Percentiles rank a stretch among this genome's conserved stretches.
Evolutionary conservation across 2,113 vertebrate species (phyloP).

Genomic region (Acanthochromis polyacanthus): DNA sequence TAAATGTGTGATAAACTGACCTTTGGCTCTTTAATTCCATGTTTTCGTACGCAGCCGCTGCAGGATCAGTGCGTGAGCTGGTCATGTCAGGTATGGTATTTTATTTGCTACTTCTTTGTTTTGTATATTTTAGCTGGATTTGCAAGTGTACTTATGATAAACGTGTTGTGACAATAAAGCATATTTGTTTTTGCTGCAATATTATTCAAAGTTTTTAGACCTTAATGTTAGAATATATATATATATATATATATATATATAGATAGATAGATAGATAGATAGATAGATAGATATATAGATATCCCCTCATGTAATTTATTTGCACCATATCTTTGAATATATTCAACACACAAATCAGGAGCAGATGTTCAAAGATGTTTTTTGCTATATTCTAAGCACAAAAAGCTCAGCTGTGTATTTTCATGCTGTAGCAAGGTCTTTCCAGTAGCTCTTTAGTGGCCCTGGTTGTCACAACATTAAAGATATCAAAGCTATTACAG

Average conservation of each 20-base stretch:
- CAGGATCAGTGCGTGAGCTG: background rate
- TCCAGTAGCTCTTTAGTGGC: constrained; percentile 3
- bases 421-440: background rate
- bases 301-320: background rate
- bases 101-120: too few species aligned
- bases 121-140: background rate
- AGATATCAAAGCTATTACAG: constrained; percentile 30
- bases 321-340: background rate
- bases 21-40: background rate
- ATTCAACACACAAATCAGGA: background rate
- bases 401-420: background rate
- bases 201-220: background rate
- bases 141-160: background rate
- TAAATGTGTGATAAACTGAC: background rate
- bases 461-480: constrained; percentile 24
- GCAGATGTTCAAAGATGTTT: background rate
- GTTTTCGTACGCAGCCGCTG: background rate
- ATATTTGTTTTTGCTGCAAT: background rate
- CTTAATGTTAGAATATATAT: background rate
- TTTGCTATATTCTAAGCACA: background rate
- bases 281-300: too few species aligned
- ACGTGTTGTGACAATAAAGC: background rate
- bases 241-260: too few species aligned
- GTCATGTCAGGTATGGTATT: background rate
- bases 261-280: too few species aligned